phyloP scores from a whole-genome alignment of 1,140 invertebrate species.

The Euglossa dilemma region DNA sequence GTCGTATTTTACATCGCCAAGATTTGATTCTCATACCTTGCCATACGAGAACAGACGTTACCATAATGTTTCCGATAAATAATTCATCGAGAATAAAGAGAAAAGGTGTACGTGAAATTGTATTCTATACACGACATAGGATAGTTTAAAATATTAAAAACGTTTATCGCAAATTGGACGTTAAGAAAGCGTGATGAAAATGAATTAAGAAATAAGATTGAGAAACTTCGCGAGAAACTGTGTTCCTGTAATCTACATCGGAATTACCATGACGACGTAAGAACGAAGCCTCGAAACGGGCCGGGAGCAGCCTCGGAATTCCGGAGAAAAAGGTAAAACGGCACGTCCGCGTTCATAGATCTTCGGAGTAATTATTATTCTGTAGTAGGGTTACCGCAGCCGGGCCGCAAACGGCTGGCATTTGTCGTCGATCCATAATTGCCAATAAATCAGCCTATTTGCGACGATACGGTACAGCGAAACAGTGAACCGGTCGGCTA shows the following conservation, averaged over 20 bases:
- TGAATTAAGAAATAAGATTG: no score
- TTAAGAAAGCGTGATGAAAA: no score
- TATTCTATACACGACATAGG: no score
- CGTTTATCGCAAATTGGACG: no score
- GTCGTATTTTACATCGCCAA: no score
- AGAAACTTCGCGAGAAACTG: no score
- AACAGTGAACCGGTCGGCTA: conserved; percentile 35
- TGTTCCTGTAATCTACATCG: no score
- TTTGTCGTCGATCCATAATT: conserved; percentile 55
- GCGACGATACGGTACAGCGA: conserved; percentile 44
- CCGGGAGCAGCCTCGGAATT: neutral
- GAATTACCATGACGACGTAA: neutral
- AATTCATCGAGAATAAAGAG: neutral
- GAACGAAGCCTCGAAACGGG: neutral
- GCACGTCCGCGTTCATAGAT: conserved; percentile 18
- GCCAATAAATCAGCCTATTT: conserved; percentile 53
- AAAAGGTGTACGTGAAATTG: neutral
- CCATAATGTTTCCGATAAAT: neutral
- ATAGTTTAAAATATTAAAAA: neutral
- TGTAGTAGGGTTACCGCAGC: conserved; percentile 11
- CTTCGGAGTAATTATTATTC: conserved; percentile 46
- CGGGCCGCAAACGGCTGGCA: conserved; percentile 44
- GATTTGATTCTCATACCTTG: no score
- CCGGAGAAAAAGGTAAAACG: neutral
- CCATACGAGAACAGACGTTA: no score